Conservation (phyloP, 2,797 vertebrate species). For the Enteromius paludinosus region DNA sequence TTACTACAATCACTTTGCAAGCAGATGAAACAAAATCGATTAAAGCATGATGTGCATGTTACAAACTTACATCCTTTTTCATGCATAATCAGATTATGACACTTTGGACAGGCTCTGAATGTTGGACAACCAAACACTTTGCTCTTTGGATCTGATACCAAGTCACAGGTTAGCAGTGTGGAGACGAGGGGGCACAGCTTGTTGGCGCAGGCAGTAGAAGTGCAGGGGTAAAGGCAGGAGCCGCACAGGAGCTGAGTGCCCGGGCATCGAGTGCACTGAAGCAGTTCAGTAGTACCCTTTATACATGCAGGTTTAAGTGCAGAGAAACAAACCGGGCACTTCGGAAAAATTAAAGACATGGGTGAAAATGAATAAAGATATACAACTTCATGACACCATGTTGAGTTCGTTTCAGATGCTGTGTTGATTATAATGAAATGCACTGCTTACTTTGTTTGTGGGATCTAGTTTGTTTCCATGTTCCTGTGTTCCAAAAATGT, state of each 20-base stretch:
- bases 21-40: constrained; percentile 61
- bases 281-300: constrained; percentile 20
- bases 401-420: neutral
- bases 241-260: constrained; percentile 35
- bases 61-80: constrained; percentile 57
- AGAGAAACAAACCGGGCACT: constrained; percentile 53
- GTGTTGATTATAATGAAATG: neutral
- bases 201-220: constrained; percentile 54
- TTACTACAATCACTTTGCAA: constrained; percentile 40
- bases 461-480: neutral
- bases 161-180: constrained; percentile 55
- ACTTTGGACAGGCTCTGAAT: constrained; percentile 65
- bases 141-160: constrained; percentile 44
- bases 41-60: neutral
- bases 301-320: constrained; percentile 23
- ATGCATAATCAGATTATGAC: constrained; percentile 57
- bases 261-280: constrained; percentile 44
- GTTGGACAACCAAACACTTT: constrained; percentile 53
- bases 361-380: neutral
- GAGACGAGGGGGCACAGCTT: constrained; percentile 50
- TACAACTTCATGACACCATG: neutral
- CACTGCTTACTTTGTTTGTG: constrained; percentile 31
- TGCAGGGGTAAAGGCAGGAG: constrained; percentile 57
- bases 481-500: neutral
- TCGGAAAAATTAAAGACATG: neutral